Evolutionary conservation across 1,140 invertebrate species (phyloP).

Genomic region (Neotoxoptera formosana): DNA sequence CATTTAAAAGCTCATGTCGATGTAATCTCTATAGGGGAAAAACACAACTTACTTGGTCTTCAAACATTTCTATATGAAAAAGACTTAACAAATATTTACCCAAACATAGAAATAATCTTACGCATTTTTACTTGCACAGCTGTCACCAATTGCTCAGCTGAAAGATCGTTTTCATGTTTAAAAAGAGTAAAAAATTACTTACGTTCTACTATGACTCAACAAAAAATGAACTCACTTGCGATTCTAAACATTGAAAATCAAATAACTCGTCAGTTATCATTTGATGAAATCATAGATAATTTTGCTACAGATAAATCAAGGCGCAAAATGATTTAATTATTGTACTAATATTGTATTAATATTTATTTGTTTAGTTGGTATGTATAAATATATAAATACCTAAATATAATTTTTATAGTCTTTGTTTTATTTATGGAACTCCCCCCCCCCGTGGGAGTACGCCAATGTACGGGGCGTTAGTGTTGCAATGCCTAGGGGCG

Average conservation of each 20-base stretch:
- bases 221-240: neutral
- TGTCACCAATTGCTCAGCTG: slow-evolving; percentile 40
- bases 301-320: slow-evolving; percentile 26
- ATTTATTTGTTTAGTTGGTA: too few species aligned
- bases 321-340: neutral
- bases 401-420: too few species aligned
- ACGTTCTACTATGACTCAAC: neutral
- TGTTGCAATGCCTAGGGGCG: too few species aligned
- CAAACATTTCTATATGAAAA: neutral
- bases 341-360: too few species aligned
- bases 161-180: slow-evolving; percentile 38
- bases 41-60: neutral
- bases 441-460: too few species aligned
- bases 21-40: neutral
- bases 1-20: neutral
- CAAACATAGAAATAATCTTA: neutral
- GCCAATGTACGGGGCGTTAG: too few species aligned
- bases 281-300: neutral
- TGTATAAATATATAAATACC: too few species aligned
- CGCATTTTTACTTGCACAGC: slow-evolving; percentile 25
- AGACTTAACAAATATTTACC: neutral
- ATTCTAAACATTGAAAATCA: slow-evolving; percentile 12
- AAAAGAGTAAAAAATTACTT: slow-evolving; percentile 29
- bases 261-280: neutral
- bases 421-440: too few species aligned